Evolutionary conservation across 2,113 vertebrate genomes (phyloP).

Genomic region (Podarcis raffonei): DNA sequence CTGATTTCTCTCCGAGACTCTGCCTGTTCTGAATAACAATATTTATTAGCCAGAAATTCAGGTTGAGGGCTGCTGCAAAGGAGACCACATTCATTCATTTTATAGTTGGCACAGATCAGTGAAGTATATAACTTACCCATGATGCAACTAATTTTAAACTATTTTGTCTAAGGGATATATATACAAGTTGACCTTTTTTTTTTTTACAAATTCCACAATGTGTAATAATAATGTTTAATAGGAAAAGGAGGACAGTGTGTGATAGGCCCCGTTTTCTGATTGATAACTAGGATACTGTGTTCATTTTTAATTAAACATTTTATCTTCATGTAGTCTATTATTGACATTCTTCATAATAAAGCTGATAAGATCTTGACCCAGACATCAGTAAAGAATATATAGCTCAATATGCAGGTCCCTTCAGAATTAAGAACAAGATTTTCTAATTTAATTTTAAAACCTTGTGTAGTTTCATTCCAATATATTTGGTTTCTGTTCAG

Average conservation of each 20-base stretch:
- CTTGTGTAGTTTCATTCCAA: conserved; percentile 28
- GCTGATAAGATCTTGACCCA: conserved; percentile 68
- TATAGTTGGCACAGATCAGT: conserved; percentile 22
- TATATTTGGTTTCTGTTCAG: conserved; percentile 48
- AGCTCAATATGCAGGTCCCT: conserved; percentile 68
- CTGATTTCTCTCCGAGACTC: not conserved
- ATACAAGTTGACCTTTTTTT: not conserved
- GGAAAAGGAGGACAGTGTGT: conserved; percentile 43
- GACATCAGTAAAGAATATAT: conserved; percentile 62
- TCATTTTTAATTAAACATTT: conserved; percentile 76
- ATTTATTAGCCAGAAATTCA: conserved; percentile 30
- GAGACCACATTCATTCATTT: conserved; percentile 18
- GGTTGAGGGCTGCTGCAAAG: conserved; percentile 6
- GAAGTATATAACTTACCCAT: conserved; percentile 29
- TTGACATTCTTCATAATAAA: conserved; percentile 69
- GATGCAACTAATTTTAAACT: not conserved
- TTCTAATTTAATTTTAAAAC: conserved; percentile 64
- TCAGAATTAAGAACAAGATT: conserved; percentile 56
- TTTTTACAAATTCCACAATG: conserved; percentile 24
- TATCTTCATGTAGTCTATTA: conserved; percentile 55
- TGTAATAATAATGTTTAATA: conserved; percentile 45
- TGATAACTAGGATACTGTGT: conserved; percentile 54
- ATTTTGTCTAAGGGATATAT: conserved; percentile 18
- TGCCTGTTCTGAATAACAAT: not conserved
- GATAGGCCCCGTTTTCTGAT: conserved; percentile 45